These are phyloP conservation scores for Lethrus apterus DNA, from an alignment of 1,140 invertebrate species.

Conservation along the genomic window DNA sequence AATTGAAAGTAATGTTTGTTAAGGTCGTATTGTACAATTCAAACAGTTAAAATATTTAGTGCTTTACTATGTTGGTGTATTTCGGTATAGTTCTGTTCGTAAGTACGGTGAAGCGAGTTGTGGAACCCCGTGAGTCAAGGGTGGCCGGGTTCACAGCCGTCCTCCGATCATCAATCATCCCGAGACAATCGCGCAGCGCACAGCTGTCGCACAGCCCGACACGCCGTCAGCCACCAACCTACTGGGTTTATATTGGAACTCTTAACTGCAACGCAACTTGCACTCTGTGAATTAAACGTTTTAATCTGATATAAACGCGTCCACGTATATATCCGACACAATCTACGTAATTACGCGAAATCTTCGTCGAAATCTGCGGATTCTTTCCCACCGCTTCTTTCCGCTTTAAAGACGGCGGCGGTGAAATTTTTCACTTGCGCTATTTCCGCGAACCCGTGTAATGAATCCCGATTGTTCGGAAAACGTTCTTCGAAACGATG, in stretches of 20 bases:
- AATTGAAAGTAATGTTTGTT: too few species aligned
- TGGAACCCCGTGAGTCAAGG: conserved; percentile 34
- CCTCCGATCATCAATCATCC: conserved; percentile 41
- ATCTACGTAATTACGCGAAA: conserved; percentile 12
- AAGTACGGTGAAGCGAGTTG: conserved; percentile 31
- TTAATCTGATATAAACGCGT: conserved; percentile 24
- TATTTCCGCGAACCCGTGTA: too few species aligned
- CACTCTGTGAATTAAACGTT: conserved; percentile 27
- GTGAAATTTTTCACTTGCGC: too few species aligned
- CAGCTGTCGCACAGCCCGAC: conserved; percentile 39
- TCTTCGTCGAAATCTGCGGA: conserved; percentile 4
- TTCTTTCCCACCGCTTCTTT: not conserved
- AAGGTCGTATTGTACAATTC: conserved; percentile 8
- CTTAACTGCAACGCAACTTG: conserved; percentile 26
- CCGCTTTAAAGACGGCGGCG: too few species aligned
- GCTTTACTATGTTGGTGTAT: conserved; percentile 1
- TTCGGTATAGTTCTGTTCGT: conserved; percentile 20
- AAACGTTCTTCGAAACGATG: too few species aligned
- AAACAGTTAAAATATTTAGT: not conserved
- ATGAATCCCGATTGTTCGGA: too few species aligned
- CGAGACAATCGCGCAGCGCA: conserved; percentile 39
- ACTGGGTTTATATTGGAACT: conserved; percentile 28
- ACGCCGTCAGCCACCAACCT: conserved; percentile 33
- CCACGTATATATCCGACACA: conserved; percentile 9
- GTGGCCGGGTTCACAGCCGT: conserved; percentile 34